Conservation (phyloP, 2,797 vertebrate species). For the Momotus momota region DNA sequence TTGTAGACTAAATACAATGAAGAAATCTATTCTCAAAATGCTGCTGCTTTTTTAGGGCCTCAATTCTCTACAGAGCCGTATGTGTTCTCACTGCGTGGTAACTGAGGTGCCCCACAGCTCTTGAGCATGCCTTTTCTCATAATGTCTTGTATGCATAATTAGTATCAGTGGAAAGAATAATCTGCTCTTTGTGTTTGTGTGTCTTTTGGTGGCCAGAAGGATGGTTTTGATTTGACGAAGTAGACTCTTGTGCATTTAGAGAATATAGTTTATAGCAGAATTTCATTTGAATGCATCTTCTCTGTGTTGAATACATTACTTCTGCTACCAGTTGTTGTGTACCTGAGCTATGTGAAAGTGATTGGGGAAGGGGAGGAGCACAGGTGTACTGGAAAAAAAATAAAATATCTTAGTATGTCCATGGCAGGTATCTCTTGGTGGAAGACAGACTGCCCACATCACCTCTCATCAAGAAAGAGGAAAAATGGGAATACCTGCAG, state of each 20-base stretch:
- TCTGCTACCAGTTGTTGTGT: not conserved
- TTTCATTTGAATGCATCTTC: not conserved
- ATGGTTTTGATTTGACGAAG: not conserved
- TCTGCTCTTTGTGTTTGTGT: not conserved
- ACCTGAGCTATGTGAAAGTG: not conserved
- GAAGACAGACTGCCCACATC: not conserved
- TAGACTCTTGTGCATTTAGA: not conserved
- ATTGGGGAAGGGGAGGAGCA: not conserved
- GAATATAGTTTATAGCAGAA: not conserved
- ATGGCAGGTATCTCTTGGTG: not conserved
- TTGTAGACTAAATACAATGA: not conserved
- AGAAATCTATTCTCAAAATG: not conserved
- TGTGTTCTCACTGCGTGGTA: not conserved
- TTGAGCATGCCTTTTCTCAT: not conserved
- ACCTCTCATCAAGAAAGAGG: not conserved
- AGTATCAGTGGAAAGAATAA: not conserved
- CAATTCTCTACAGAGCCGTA: not conserved
- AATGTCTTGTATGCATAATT: not conserved
- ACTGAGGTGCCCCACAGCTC: not conserved
- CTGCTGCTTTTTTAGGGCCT: not conserved
- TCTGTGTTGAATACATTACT: not conserved
- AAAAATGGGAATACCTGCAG: not conserved
- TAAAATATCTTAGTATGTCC: not conserved
- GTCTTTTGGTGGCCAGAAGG: not conserved
- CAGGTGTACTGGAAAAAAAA: rapidly evolving